Conservation (phyloP, 2,113 vertebrate genomes). For the Seriola aureovittata region DNA sequence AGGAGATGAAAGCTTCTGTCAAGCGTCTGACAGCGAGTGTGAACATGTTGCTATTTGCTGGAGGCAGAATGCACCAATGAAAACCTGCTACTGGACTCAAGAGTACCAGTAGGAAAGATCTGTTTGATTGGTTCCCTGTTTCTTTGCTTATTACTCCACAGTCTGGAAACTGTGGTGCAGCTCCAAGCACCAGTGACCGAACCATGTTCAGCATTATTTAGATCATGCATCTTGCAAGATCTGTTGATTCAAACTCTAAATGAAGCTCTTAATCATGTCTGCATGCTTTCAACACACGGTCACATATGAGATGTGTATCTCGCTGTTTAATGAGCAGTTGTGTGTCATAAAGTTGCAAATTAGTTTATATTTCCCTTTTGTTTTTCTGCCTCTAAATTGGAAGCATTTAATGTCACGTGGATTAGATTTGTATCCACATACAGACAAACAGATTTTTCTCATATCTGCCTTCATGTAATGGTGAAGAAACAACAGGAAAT, state of each 20-base stretch:
- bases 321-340: background rate
- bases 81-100: background rate
- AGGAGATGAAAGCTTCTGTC: background rate
- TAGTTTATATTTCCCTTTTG: background rate
- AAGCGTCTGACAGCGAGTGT: background rate
- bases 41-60: background rate
- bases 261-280: background rate
- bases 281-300: background rate
- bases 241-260: constrained; percentile 11
- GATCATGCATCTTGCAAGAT: background rate
- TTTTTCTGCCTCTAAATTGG: constrained; percentile 1
- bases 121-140: background rate
- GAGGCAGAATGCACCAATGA: background rate
- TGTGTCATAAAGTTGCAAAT: background rate
- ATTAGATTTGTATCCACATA: background rate
- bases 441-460: background rate
- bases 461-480: background rate
- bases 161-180: background rate
- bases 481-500: background rate
- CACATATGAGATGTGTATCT: background rate
- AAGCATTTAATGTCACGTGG: background rate
- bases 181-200: background rate
- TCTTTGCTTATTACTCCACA: background rate
- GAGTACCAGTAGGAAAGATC: background rate
- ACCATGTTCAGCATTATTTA: background rate